phyloP scores from a whole-genome alignment of 2,797 vertebrate genomes.

The Oreortyx pictus region DNA sequence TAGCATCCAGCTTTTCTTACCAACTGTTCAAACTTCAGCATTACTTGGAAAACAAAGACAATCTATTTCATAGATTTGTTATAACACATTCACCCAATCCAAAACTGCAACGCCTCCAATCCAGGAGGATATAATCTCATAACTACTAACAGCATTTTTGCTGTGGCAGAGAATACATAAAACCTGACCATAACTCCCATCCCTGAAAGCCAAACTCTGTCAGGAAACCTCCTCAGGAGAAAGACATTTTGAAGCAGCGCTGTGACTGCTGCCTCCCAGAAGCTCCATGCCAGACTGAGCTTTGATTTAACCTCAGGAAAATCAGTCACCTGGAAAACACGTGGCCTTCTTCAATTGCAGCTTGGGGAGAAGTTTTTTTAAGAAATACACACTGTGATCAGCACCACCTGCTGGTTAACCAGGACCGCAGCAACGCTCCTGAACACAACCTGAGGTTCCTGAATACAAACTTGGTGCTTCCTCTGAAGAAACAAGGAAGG shows the following conservation, averaged over 20 bases:
- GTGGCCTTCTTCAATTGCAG: not conserved
- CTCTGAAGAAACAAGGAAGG: slow-evolving; percentile 23
- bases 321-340: not conserved
- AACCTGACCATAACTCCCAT: not conserved
- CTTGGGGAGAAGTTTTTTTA: not conserved
- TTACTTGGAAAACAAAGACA: not conserved
- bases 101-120: not conserved
- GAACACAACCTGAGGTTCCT: not conserved
- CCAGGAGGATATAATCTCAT: not conserved
- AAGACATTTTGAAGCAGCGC: not conserved
- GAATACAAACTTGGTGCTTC: not conserved
- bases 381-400: not conserved
- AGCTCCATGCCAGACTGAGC: accelerated
- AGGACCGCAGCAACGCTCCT: not conserved
- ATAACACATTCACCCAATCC: not conserved
- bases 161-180: not conserved
- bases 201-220: not conserved
- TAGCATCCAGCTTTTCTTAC: not conserved
- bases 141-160: not conserved
- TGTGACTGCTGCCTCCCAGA: accelerated
- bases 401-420: not conserved
- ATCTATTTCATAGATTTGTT: not conserved
- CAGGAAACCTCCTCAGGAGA: not conserved
- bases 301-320: not conserved
- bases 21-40: not conserved